Base-by-base conservation (phyloP, 1,140 invertebrate genomes). In the Dendrolimus kikuchii region DNA sequence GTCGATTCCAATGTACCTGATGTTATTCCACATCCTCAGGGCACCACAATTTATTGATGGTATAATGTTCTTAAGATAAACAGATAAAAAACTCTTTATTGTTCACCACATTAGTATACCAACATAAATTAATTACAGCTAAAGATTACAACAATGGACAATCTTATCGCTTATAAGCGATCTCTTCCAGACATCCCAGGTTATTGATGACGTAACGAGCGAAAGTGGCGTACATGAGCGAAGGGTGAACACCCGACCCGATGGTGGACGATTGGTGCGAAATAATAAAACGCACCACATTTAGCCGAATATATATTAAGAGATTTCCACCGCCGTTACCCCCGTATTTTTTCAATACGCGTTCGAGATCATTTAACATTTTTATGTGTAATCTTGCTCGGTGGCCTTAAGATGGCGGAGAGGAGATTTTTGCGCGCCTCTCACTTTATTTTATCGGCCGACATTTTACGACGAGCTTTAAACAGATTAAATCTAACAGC, bases 361-460 rank as follows among this genome's bases (percentile, higher is more conserved):
- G 78, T 86, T 83, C 77, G 66, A 71, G 82, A 78, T 77, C 80
- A 83, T 86, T 86, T 83, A 86, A 83, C 82, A 86, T 83, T 86
- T 86, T 86, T 83, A 86, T 86, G 82, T 83, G 80, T 86, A 86
- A 86, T 86, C 82, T 79, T 74, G 74, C 78, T 74, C 62, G 75
- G 75, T 76, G 74, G 78, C 75, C 75, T 81, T 83, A 76, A 81
- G 77, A 77, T 77, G 23, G 23, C 23, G 23, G 23, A 23, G 74
- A 77, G 71, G 68, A 75, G 76, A 81, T 78, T 81, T 81, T 81
- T 71, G 71, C 67, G 69, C 68, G 71, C 70, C 69, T 71, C 70
- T 77, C 74, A 71, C 69, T 83, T 81, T 81, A 78, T 85, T 86
- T 86, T 83, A 86, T 82, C 74, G 74, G 67, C 66, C 71, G 23